These are phyloP conservation scores for Asteroscopus sphinx DNA, from an alignment of 2,888 invertebrate genomes.

Conservation along the genomic window DNA sequence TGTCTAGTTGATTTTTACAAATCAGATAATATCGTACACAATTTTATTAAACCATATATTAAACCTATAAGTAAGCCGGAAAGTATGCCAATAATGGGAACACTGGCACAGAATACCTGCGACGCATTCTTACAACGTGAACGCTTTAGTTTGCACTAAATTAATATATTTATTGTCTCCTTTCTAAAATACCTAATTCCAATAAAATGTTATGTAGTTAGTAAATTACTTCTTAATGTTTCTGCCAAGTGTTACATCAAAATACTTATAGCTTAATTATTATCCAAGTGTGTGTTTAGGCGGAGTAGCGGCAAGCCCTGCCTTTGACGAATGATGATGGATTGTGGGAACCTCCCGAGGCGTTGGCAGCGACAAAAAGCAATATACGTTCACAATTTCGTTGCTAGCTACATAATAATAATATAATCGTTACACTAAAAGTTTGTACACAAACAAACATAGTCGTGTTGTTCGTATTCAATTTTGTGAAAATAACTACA, in stretches of 20 bases:
- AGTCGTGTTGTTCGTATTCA: too few species aligned
- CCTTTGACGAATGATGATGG: constrained; percentile 71
- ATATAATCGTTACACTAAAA: constrained; percentile 17
- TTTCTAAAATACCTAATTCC: constrained; percentile 37
- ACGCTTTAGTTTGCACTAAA: constrained; percentile 19
- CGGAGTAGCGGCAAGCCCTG: constrained; percentile 56
- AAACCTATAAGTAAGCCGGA: too few species aligned
- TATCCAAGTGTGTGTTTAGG: constrained; percentile 57
- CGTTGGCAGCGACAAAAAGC: constrained; percentile 51
- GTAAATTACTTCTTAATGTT: constrained; percentile 45
- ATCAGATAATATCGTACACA: too few species aligned
- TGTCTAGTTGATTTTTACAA: too few species aligned
- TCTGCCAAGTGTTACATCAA: constrained; percentile 29
- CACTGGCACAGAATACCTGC: too few species aligned
- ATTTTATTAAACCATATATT: too few species aligned
- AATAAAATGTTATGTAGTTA: constrained; percentile 36
- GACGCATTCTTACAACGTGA: too few species aligned
- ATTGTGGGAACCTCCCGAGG: constrained; percentile 60
- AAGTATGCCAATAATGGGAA: too few species aligned
- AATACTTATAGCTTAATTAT: constrained; percentile 60
- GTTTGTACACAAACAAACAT: too few species aligned
- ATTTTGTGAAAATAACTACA: too few species aligned
- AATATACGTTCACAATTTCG: constrained; percentile 37
- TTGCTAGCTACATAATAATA: constrained; percentile 36
- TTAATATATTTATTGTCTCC: constrained; percentile 22